Percentiles rank a stretch among this genome's conserved stretches.
These are phyloP conservation scores for Macropis europaea DNA, from an alignment of 2,888 invertebrate species.

Conservation along the genomic window DNA sequence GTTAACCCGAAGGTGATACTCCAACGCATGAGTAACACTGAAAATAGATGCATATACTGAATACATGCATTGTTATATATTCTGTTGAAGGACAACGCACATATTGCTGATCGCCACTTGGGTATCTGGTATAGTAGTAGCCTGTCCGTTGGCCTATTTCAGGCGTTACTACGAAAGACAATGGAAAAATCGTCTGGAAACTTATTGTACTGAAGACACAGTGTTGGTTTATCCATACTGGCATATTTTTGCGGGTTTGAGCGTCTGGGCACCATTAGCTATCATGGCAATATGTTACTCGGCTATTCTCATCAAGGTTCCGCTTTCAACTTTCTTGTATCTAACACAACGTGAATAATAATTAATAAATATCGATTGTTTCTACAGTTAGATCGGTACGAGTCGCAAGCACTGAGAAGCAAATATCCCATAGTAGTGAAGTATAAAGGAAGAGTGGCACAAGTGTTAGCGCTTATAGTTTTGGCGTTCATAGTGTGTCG, in stretches of 20 bases:
- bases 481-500: constrained; percentile 86
- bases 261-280: constrained; percentile 89
- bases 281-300: constrained; percentile 88
- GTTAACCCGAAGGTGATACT: constrained; percentile 56
- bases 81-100: constrained; percentile 81
- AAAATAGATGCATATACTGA: background rate
- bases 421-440: constrained; percentile 84
- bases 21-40: background rate
- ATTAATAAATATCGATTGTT: no score
- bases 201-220: constrained; percentile 87
- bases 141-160: constrained; percentile 85
- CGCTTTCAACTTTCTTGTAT: background rate
- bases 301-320: constrained; percentile 86
- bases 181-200: constrained; percentile 89
- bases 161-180: constrained; percentile 85
- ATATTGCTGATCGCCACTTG: constrained; percentile 86
- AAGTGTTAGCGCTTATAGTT: constrained; percentile 86
- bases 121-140: constrained; percentile 84
- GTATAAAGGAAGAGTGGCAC: constrained; percentile 86
- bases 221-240: constrained; percentile 86
- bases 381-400: constrained; percentile 84
- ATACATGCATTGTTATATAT: background rate
- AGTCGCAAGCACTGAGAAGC: constrained; percentile 83
- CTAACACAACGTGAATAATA: background rate
- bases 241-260: constrained; percentile 87